phyloP scores from a whole-genome alignment of 2,888 invertebrate genomes.

The Dorcus parallelipipedus region DNA sequence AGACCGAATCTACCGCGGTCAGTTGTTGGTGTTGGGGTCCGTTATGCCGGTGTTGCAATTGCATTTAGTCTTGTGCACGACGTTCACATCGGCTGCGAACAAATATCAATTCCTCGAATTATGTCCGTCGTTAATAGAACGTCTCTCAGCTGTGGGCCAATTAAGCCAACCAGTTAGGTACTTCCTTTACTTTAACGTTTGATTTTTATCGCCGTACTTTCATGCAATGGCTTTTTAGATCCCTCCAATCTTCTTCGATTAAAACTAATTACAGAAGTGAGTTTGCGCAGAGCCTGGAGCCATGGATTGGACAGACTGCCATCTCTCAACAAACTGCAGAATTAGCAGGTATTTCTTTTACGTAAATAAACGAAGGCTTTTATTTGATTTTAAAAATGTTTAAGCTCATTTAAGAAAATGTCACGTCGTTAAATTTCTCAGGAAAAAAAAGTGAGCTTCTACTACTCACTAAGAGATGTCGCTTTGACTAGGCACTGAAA shows the following conservation, averaged over 20 bases:
- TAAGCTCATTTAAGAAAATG: not conserved
- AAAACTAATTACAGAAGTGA: constrained; percentile 61
- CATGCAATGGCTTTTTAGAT: constrained; percentile 35
- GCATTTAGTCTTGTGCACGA: constrained; percentile 67
- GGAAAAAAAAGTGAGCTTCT: too few species aligned
- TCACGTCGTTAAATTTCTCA: too few species aligned
- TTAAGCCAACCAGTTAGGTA: constrained; percentile 60
- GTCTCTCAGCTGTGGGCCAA: constrained; percentile 63
- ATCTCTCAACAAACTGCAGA: constrained; percentile 47
- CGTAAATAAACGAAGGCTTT: too few species aligned
- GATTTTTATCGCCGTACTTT: too few species aligned
- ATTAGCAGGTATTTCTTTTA: constrained; percentile 33
- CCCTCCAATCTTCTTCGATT: constrained; percentile 54
- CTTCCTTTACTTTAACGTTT: not conserved
- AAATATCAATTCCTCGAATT: constrained; percentile 73
- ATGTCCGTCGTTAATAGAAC: constrained; percentile 64
- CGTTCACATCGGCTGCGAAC: constrained; percentile 67
- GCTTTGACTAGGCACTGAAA: too few species aligned
- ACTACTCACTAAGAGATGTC: too few species aligned
- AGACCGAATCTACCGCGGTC: constrained; percentile 45
- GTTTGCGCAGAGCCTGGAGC: constrained; percentile 61
- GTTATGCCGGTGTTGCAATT: constrained; percentile 67
- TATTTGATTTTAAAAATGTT: not conserved
- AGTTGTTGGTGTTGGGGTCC: constrained; percentile 50
- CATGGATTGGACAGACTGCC: constrained; percentile 55